Evolutionary conservation across 2,888 invertebrate species (phyloP).

Genomic region (Artemia sinica): DNA sequence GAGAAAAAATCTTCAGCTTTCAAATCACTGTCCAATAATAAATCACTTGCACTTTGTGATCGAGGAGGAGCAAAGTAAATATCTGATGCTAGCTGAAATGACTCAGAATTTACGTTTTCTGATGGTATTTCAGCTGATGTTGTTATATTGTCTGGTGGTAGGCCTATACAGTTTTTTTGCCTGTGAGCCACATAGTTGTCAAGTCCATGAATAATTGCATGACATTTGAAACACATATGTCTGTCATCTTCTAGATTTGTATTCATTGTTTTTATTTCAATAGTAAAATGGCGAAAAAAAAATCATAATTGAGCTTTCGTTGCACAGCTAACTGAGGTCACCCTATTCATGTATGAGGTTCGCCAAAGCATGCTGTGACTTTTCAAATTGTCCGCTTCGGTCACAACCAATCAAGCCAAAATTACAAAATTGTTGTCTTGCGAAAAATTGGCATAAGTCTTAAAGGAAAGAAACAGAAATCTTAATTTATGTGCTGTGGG

Average conservation of each 20-base stretch:
- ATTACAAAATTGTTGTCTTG: no score
- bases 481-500: no score
- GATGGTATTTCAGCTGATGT: slow-evolving; percentile 11
- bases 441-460: no score
- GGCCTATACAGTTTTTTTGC: slow-evolving; percentile 44
- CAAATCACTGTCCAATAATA: slow-evolving; percentile 29
- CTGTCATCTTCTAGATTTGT: slow-evolving; percentile 47
- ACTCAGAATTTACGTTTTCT: background rate
- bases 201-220: slow-evolving; percentile 60
- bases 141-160: background rate
- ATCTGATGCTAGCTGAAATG: background rate
- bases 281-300: no score
- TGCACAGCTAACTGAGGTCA: no score
- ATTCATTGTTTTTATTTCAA: no score
- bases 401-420: no score
- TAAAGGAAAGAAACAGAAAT: no score
- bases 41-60: background rate
- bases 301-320: no score
- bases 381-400: no score
- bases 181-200: slow-evolving; percentile 69
- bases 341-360: no score
- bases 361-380: no score
- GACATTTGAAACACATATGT: slow-evolving; percentile 75
- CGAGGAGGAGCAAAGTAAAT: background rate
- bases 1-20: slow-evolving; percentile 74